These are phyloP conservation scores for Amphiduros pacificus DNA, from an alignment of 2,888 invertebrate species.

Conservation along the genomic window DNA sequence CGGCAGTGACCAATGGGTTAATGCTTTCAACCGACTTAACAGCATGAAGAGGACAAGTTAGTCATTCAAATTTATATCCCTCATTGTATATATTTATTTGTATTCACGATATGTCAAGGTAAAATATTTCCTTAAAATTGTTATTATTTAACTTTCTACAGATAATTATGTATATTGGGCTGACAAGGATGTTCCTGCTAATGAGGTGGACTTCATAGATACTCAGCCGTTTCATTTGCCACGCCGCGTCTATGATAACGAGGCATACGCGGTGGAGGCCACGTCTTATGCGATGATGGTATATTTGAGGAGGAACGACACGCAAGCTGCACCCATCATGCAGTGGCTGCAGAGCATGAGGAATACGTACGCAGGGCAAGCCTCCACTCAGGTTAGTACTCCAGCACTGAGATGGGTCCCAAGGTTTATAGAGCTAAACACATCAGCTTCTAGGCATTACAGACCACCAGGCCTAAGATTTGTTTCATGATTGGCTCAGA, in stretches of 20 bases:
- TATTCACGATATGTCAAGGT: not conserved
- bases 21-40: slow-evolving; percentile 25
- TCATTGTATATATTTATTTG: not conserved
- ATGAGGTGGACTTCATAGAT: slow-evolving; percentile 43
- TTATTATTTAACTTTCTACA: slow-evolving; percentile 1
- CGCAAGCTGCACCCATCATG: slow-evolving; percentile 44
- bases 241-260: slow-evolving; percentile 76
- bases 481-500: no score
- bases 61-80: not conserved
- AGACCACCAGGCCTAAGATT: no score
- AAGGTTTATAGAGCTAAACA: no score
- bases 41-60: slow-evolving; percentile 1
- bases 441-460: no score
- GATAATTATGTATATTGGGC: slow-evolving; percentile 46
- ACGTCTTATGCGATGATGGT: slow-evolving; percentile 90
- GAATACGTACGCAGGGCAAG: slow-evolving; percentile 52
- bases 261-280: slow-evolving; percentile 88
- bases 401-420: no score
- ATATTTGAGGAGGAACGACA: slow-evolving; percentile 61
- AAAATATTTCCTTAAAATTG: not conserved
- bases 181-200: slow-evolving; percentile 42
- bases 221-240: slow-evolving; percentile 79
- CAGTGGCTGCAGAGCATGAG: slow-evolving; percentile 56
- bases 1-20: slow-evolving; percentile 16
- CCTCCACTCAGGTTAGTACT: slow-evolving; percentile 49